These are phyloP conservation scores for Acleris sparsana DNA, from an alignment of 2,888 invertebrate genomes.

Conservation along the genomic window DNA sequence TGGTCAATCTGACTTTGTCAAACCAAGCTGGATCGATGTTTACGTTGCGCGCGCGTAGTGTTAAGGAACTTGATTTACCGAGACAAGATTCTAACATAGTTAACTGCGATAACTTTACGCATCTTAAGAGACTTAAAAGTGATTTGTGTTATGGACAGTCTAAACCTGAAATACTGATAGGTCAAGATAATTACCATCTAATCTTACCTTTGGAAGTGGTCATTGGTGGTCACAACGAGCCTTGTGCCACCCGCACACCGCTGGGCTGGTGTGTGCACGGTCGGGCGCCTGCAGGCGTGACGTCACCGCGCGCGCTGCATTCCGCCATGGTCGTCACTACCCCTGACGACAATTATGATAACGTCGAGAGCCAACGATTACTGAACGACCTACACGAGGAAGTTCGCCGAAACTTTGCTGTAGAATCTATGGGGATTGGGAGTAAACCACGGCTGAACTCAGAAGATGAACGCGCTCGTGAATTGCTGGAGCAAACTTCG, in stretches of 20 bases:
- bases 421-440: conserved; percentile 39
- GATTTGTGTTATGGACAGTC: conserved; percentile 6
- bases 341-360: too few relatives aligned
- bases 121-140: conserved; percentile 26
- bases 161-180: conserved; percentile 45
- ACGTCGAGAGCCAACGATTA: too few relatives aligned
- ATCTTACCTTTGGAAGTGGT: conserved; percentile 40
- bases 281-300: not conserved
- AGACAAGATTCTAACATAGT: conserved; percentile 36
- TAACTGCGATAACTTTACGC: conserved; percentile 30
- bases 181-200: conserved; percentile 46
- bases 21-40: conserved; percentile 33
- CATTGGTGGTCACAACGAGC: conserved; percentile 37
- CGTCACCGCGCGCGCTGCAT: conserved; percentile 1
- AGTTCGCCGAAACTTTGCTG: conserved; percentile 29
- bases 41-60: conserved; percentile 39
- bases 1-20: conserved; percentile 35
- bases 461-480: conserved; percentile 38
- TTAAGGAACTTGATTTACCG: conserved; percentile 42
- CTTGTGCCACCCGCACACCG: conserved; percentile 40
- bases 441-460: conserved; percentile 34
- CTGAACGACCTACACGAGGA: conserved; percentile 14
- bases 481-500: conserved; percentile 42
- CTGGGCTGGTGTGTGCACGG: conserved; percentile 43
- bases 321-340: too few relatives aligned